Evolutionary conservation across 2,888 invertebrate species (phyloP), one percentile per base, ranked within the genome.

Genomic region (Amblyjoppa proteus): DNA sequence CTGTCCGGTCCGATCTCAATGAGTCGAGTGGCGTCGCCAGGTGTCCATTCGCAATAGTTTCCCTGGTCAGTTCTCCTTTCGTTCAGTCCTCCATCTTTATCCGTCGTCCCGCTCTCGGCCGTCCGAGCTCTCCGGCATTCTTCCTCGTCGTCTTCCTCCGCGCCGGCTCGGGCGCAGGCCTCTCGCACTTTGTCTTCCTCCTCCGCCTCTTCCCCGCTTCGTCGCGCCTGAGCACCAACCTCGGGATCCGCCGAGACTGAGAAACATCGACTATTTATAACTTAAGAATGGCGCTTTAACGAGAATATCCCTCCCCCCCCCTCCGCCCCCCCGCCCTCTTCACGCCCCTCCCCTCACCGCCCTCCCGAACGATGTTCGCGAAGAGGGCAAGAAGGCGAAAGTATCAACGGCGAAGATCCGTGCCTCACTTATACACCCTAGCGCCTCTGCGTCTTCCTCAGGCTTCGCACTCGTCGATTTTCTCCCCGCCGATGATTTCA

Each of bases 11-110:
- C 85, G 82, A 87, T 87, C 88, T 93, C 93, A 94, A 93, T 93
- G 93, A 91, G 92, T 90, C 88, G 93, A 94, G 91, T 91, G 93
- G 91, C 93, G 87, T 81, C 77, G 89, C 89, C 93, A 93, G 93
- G 92, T 92, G 93, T 87, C 84, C 79, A 71, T 85, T 82, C 85
- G 70, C 31, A 68, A 68, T 28, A 71, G 66, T 79, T 79, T 75
- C 66, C 64, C 71, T 51, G 82, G 85, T 85, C 85, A 85, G 75
- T 85, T 80, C 70, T 74, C 69, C 68, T 69, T 70, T 75, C 76
- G 56, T 81, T 71, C 45, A 70, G 53, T 34, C 25, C 74, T 45
- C 53, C 69, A 41, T 74, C 68, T 66, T 76, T 45, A 53, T 74
- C 58, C 51, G 25, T 49, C 76, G 66, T 38, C 51, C 16, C 16